Conservation (phyloP, 1,140 invertebrate genomes). For the Thrips palmi region DNA sequence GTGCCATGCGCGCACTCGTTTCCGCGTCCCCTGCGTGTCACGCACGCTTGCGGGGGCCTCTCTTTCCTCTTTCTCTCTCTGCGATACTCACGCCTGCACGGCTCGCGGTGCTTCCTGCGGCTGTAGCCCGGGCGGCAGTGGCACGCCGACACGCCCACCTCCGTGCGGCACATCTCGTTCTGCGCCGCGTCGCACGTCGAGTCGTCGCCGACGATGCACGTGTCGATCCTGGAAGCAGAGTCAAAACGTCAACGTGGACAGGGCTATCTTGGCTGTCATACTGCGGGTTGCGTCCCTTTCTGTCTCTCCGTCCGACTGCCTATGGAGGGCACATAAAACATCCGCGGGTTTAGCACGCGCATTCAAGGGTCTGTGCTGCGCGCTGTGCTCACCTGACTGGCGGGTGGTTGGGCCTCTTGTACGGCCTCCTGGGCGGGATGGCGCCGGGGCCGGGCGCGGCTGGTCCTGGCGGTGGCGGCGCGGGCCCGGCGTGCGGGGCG, state of each 20-base stretch:
- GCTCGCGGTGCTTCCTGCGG: slow-evolving; percentile 50
- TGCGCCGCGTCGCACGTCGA: slow-evolving; percentile 76
- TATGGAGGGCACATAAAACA: no score
- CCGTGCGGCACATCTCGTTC: slow-evolving; percentile 72
- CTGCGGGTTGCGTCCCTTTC: no score
- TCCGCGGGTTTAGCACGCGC: no score
- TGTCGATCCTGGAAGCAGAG: no score
- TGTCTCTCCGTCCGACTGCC: no score
- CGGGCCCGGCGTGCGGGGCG: no score
- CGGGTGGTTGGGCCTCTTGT: slow-evolving; percentile 32
- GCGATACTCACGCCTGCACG: slow-evolving; percentile 45
- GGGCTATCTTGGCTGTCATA: no score
- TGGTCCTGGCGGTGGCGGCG: slow-evolving; percentile 4
- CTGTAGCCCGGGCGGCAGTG: slow-evolving; percentile 74
- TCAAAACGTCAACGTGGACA: no score
- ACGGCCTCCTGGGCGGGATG: slow-evolving; percentile 6
- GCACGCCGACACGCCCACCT: slow-evolving; percentile 79
- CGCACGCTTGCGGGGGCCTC: no score
- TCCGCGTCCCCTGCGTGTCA: no score
- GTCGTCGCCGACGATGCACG: slow-evolving; percentile 83
- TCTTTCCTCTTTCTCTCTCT: background rate
- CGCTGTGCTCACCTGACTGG: slow-evolving; percentile 35
- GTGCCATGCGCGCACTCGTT: no score
- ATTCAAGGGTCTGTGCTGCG: no score
- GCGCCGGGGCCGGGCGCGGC: slow-evolving; percentile 4